Conservation (phyloP, 2,797 vertebrate genomes). For the Masticophis lateralis region DNA sequence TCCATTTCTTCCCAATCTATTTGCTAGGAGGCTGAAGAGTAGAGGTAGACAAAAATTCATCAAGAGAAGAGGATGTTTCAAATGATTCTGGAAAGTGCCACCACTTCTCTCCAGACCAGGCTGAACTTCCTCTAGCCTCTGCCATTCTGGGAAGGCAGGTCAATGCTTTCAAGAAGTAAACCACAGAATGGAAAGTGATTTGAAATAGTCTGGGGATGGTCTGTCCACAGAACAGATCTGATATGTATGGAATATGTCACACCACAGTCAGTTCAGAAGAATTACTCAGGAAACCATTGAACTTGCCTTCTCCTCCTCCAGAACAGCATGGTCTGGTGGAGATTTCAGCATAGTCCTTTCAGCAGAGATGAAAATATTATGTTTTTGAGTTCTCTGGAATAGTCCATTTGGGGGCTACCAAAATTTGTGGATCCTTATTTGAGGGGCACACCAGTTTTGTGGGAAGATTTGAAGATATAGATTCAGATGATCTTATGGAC, state of each 20-base stretch:
- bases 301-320: background rate
- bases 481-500: background rate
- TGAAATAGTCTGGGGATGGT: background rate
- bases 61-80: background rate
- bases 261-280: background rate
- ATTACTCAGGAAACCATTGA: background rate
- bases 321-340: background rate
- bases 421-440: background rate
- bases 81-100: background rate
- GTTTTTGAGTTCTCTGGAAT: background rate
- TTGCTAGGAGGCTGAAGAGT: background rate
- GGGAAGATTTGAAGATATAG: background rate
- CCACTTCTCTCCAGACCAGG: background rate
- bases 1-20: too few species aligned
- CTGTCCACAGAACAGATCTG: background rate
- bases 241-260: background rate
- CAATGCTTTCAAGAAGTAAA: background rate
- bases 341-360: background rate
- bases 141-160: background rate
- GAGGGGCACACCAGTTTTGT: background rate
- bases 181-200: background rate
- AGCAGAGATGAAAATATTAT: background rate
- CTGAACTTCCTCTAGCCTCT: background rate
- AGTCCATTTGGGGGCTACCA: background rate
- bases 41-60: background rate